Percentiles rank a stretch among this genome's conserved stretches.
These are phyloP conservation scores for Lasioglossum oenotherae DNA, from an alignment of 2,888 invertebrate genomes.

Conservation along the genomic window DNA sequence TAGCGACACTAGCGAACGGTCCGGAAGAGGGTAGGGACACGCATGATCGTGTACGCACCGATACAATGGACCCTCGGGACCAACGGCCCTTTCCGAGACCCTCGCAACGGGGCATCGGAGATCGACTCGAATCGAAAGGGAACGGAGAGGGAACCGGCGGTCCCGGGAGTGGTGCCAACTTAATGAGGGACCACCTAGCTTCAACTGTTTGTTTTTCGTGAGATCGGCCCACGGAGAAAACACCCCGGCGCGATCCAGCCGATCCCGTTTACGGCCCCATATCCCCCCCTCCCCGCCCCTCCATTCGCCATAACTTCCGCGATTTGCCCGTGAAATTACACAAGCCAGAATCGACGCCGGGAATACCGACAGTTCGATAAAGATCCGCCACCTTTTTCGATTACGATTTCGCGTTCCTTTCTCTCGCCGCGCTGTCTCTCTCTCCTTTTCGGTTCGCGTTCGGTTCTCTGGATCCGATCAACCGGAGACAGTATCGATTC, in stretches of 20 bases:
- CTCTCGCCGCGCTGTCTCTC: background rate
- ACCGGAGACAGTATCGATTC: slow-evolving; percentile 12
- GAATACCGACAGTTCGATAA: slow-evolving; percentile 59
- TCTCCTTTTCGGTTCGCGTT: background rate
- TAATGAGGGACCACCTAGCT: slow-evolving; percentile 80
- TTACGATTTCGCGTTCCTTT: background rate
- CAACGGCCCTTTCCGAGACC: slow-evolving; percentile 65
- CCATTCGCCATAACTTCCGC: slow-evolving; percentile 72
- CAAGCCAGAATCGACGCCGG: slow-evolving; percentile 61
- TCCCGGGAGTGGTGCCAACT: slow-evolving; percentile 76
- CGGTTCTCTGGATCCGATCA: slow-evolving; percentile 3
- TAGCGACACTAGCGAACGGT: slow-evolving; percentile 33
- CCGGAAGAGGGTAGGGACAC: slow-evolving; percentile 13
- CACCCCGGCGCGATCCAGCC: slow-evolving; percentile 50
- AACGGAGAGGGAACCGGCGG: slow-evolving; percentile 65
- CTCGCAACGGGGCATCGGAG: slow-evolving; percentile 67
- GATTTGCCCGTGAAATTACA: slow-evolving; percentile 76
- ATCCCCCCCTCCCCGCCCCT: slow-evolving; percentile 24
- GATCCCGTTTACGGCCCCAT: slow-evolving; percentile 68
- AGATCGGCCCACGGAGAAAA: slow-evolving; percentile 64
- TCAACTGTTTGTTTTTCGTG: slow-evolving; percentile 75
- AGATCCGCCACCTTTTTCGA: slow-evolving; percentile 29
- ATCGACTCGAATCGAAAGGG: slow-evolving; percentile 73
- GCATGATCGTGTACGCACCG: background rate
- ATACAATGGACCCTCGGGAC: slow-evolving; percentile 72